Percentiles rank a stretch among this genome's conserved stretches.
Conservation (phyloP, 2,113 vertebrate species). For the Pimephales promelas region DNA sequence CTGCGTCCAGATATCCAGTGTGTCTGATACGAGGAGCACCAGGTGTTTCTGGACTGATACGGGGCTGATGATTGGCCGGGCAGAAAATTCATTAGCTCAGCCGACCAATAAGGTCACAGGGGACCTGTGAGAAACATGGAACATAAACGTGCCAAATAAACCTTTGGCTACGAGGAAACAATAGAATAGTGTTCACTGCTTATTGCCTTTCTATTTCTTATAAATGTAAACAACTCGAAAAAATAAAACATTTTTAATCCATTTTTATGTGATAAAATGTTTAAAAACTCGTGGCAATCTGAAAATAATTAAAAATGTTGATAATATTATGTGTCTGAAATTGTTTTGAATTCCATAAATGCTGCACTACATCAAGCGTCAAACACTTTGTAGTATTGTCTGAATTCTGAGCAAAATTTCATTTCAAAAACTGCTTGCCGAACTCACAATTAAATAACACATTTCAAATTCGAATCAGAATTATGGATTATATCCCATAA, state of each 20-base stretch:
- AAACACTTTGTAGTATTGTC: too few relatives aligned
- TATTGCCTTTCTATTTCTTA: background rate
- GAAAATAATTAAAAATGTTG: background rate
- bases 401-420: too few relatives aligned
- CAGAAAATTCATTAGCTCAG: constrained; percentile 67
- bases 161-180: background rate
- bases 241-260: background rate
- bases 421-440: too few relatives aligned
- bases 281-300: background rate
- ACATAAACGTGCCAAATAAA: constrained; percentile 56
- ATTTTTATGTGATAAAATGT: background rate
- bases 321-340: background rate
- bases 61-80: constrained; percentile 66
- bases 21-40: constrained; percentile 63
- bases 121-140: constrained; percentile 57
- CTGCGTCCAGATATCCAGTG: constrained; percentile 53
- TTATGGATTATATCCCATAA: too few relatives aligned
- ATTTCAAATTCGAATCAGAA: too few relatives aligned
- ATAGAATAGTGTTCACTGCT: background rate
- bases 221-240: background rate
- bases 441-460: too few relatives aligned
- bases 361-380: too few relatives aligned
- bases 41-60: constrained; percentile 69
- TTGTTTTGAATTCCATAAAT: too few relatives aligned
- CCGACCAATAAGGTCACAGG: constrained; percentile 64